Conservation (phyloP, 2,888 invertebrate species). For the Meliscaeva auricollis region DNA sequence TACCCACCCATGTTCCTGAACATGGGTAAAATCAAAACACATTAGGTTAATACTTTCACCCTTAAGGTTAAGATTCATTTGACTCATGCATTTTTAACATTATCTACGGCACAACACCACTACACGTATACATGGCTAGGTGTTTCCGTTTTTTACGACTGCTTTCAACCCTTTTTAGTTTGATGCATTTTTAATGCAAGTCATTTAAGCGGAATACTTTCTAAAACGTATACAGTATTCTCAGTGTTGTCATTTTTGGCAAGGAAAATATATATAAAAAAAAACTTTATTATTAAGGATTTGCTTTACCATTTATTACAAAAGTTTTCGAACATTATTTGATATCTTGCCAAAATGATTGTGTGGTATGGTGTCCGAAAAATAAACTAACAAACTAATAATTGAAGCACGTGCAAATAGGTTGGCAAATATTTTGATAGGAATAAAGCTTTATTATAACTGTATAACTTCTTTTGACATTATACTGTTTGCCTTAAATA, state of each 20-base stretch:
- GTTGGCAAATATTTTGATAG: constrained; percentile 5
- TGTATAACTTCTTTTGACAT: too few species aligned
- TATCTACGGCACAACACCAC: not conserved
- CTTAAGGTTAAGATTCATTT: constrained; percentile 23
- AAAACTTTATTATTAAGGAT: constrained; percentile 39
- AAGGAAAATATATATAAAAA: constrained; percentile 28
- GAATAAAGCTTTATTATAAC: not conserved
- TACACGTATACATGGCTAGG: not conserved
- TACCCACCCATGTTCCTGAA: not conserved
- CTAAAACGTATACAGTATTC: not conserved
- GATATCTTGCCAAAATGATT: constrained; percentile 62
- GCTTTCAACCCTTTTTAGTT: constrained; percentile 52
- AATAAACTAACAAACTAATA: constrained; percentile 30
- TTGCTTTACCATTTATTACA: constrained; percentile 42
- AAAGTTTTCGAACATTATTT: constrained; percentile 47
- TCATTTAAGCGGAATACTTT: constrained; percentile 15
- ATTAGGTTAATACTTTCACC: constrained; percentile 36
- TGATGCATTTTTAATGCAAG: constrained; percentile 51
- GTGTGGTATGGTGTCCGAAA: not conserved
- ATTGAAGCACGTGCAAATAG: constrained; percentile 52
- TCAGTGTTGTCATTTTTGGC: constrained; percentile 41
- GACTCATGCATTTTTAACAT: constrained; percentile 37
- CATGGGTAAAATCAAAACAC: constrained; percentile 23
- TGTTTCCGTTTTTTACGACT: constrained; percentile 19
- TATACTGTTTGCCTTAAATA: too few species aligned